These are phyloP conservation scores for Rattus rattus DNA, from an alignment of 2,113 vertebrate species.

Conservation along the genomic window DNA sequence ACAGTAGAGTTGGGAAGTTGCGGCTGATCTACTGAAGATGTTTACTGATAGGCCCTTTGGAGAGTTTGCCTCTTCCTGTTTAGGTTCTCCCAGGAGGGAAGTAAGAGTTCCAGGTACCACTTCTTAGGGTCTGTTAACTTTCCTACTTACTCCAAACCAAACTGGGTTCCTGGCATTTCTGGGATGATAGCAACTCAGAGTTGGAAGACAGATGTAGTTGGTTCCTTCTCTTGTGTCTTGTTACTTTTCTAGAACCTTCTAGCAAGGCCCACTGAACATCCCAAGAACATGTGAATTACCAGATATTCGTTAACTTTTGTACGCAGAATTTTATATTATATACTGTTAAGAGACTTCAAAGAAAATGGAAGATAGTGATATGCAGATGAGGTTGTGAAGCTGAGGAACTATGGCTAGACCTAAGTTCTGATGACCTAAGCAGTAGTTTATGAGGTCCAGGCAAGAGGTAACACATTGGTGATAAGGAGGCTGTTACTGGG, in stretches of 20 bases:
- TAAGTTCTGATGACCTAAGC: background rate
- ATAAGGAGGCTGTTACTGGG: background rate
- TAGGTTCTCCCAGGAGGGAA: conserved; percentile 9
- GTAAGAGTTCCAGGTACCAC: conserved; percentile 4
- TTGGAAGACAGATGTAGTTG: background rate
- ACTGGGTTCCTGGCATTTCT: conserved; percentile 4
- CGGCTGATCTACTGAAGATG: background rate
- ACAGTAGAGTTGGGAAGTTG: background rate
- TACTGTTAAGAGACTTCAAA: background rate
- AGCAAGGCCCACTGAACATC: conserved; percentile 45
- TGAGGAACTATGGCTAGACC: background rate
- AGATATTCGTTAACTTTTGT: conserved; percentile 11
- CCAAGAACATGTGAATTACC: background rate
- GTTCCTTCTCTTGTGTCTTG: background rate
- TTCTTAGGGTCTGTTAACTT: conserved; percentile 9
- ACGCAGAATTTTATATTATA: background rate
- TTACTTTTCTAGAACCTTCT: background rate
- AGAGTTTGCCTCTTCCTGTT: background rate
- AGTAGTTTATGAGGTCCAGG: conserved; percentile 9
- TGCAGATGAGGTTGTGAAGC: background rate
- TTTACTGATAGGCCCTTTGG: conserved; percentile 12
- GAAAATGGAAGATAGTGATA: background rate
- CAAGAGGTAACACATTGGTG: background rate
- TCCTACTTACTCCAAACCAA: conserved; percentile 22
- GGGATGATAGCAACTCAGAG: background rate